Conservation (phyloP, 1,140 invertebrate species). For the Vollenhovia emeryi region DNA sequence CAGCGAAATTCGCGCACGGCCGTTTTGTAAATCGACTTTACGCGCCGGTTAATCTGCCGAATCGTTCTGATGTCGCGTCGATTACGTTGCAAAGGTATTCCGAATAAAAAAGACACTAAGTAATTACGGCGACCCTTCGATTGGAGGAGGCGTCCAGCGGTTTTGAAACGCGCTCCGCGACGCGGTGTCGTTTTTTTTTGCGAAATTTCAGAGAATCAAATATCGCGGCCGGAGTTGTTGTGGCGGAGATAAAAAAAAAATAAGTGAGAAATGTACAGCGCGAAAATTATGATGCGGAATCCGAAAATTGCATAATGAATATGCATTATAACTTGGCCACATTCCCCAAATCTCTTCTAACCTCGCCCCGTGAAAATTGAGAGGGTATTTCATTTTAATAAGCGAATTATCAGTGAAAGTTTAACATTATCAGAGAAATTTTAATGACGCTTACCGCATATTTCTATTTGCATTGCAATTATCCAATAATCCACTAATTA, state of each 20-base stretch:
- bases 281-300: neutral
- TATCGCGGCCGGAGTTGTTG: neutral
- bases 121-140: neutral
- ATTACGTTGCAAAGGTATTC: neutral
- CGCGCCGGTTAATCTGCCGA: conserved; percentile 1
- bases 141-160: neutral
- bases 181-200: neutral
- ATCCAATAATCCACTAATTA: neutral
- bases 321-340: neutral
- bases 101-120: neutral
- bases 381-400: neutral
- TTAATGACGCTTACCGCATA: neutral
- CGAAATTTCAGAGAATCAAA: neutral
- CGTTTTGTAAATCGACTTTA: conserved; percentile 38
- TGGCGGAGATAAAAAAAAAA: neutral
- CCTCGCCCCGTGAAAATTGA: neutral
- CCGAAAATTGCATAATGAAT: neutral
- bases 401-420: neutral
- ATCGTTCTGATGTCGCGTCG: neutral
- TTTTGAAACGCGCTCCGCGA: neutral
- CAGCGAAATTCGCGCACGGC: conserved; percentile 28
- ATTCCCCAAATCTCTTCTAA: neutral
- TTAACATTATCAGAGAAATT: neutral
- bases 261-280: neutral
- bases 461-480: neutral